These are phyloP conservation scores for Eubasilissa splendida DNA, from an alignment of 2,888 invertebrate species.

Conservation along the genomic window DNA sequence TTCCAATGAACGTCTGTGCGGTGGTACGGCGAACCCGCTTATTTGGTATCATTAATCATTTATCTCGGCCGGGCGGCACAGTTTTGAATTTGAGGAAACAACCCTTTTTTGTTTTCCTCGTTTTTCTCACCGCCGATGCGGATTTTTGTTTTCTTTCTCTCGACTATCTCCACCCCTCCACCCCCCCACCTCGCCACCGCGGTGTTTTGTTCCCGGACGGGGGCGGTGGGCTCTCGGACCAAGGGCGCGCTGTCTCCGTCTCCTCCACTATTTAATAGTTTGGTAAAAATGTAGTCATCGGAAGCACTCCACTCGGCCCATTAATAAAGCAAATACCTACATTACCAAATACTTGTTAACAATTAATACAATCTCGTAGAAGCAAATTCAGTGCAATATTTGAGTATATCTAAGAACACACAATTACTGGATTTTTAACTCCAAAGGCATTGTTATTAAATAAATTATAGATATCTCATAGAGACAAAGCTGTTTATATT, in stretches of 20 bases:
- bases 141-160: slow-evolving; percentile 53
- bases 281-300: not conserved
- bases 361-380: too few relatives aligned
- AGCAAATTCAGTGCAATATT: too few relatives aligned
- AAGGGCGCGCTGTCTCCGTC: slow-evolving; percentile 11
- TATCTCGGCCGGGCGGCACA: slow-evolving; percentile 65
- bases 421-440: too few relatives aligned
- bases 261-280: not conserved
- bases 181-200: not conserved
- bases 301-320: not conserved
- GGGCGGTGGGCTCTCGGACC: slow-evolving; percentile 12
- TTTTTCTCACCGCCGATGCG: slow-evolving; percentile 45
- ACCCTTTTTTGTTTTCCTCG: slow-evolving; percentile 66
- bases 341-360: too few relatives aligned
- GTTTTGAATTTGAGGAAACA: slow-evolving; percentile 71
- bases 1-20: too few relatives aligned
- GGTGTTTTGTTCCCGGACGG: slow-evolving; percentile 6
- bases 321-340: too few relatives aligned
- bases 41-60: slow-evolving; percentile 75
- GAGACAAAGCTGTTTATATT: too few relatives aligned
- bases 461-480: too few relatives aligned
- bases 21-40: slow-evolving; percentile 67
- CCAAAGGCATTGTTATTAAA: too few relatives aligned
- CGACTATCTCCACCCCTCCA: slow-evolving; percentile 45
- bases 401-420: too few relatives aligned